Conservation (phyloP, 1,140 invertebrate species). For the Cydia splendana region DNA sequence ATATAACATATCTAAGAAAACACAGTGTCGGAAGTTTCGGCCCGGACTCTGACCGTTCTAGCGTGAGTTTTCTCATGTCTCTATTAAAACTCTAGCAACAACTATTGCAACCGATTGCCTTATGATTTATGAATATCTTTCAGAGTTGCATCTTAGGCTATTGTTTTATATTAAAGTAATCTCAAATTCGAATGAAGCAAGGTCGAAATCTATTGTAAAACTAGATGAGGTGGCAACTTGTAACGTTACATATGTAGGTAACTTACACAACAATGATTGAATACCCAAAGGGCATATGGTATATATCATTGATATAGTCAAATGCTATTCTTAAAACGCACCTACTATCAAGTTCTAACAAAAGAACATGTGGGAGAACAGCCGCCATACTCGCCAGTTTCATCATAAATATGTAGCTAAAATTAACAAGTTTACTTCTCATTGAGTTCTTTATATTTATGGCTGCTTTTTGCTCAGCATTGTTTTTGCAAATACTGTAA, state of each 20-base stretch:
- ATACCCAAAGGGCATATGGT: not conserved
- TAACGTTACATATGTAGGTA: not conserved
- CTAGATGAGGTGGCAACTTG: no score
- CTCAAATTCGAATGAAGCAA: not conserved
- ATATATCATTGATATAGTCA: not conserved
- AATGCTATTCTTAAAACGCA: not conserved
- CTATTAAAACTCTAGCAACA: not conserved
- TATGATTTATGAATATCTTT: not conserved
- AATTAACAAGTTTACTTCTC: not conserved
- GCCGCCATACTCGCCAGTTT: not conserved
- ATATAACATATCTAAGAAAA: no score
- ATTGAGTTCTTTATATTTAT: not conserved
- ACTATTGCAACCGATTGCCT: not conserved
- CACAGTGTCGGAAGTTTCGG: no score
- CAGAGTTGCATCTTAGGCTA: not conserved
- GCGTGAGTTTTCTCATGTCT: no score
- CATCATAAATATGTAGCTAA: conserved; percentile 20
- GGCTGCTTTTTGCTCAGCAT: not conserved
- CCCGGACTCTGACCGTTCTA: no score
- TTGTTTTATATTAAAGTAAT: not conserved
- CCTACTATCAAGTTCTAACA: not conserved
- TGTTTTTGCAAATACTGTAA: no score
- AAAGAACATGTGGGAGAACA: conserved; percentile 28
- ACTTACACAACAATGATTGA: not conserved
- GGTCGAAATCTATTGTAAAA: not conserved